phyloP scores from a whole-genome alignment of 2,113 vertebrate genomes.

The Empidonax alnorum region DNA sequence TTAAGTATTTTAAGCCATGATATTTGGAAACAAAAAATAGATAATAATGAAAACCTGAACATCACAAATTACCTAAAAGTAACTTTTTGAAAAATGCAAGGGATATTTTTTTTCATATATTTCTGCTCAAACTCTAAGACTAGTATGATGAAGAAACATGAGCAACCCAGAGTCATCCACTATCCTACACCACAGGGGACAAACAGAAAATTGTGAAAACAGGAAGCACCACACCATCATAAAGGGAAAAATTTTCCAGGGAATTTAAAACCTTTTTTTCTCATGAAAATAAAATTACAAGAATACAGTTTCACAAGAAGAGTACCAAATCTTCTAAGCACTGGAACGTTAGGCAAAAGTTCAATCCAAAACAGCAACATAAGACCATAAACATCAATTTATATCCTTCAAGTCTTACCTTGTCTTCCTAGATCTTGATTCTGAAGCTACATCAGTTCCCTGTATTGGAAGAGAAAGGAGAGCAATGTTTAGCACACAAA shows the following conservation, averaged over 20 bases:
- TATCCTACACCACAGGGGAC: neutral
- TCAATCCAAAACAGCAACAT: neutral
- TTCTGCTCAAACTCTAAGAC: neutral
- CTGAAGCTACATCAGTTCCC: neutral
- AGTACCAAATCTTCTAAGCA: neutral
- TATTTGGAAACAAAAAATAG: neutral
- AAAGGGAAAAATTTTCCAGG: neutral
- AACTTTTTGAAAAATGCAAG: neutral
- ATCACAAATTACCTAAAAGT: neutral
- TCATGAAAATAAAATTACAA: neutral
- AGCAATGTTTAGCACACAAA: neutral
- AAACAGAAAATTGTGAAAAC: neutral
- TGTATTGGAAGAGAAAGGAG: neutral
- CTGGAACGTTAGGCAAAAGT: neutral
- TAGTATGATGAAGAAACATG: neutral
- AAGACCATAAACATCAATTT: neutral
- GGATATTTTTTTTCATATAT: accelerated
- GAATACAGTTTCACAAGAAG: neutral
- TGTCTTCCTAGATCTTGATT: neutral
- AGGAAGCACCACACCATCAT: neutral
- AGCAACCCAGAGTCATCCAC: neutral
- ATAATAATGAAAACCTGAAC: neutral
- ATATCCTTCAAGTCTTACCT: neutral
- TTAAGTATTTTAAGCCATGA: neutral
- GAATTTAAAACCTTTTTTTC: neutral